A percentile compares a stretch with the other conserved stretches of the same genome.
phyloP scores from a whole-genome alignment of 2,888 invertebrate species.

The Choristoneura rosaceana region DNA sequence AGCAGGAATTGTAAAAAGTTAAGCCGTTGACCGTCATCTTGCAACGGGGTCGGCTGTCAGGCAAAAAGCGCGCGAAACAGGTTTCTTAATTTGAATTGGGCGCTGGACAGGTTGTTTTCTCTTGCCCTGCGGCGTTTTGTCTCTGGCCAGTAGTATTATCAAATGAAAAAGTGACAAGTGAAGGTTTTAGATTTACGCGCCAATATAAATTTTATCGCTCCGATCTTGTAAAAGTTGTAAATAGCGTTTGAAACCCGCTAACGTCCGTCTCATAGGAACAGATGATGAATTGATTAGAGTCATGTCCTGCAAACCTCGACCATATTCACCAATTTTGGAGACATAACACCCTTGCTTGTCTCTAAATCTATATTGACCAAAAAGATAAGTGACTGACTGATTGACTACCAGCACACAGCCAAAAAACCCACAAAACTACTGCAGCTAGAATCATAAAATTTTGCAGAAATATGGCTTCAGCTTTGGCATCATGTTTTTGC shows the following conservation, averaged over 20 bases:
- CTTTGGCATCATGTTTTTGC: background rate
- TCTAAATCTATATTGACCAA: too few species aligned
- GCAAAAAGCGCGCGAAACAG: constrained; percentile 71
- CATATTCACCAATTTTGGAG: too few species aligned
- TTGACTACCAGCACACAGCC: too few species aligned
- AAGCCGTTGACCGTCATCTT: constrained; percentile 42
- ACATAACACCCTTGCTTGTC: too few species aligned
- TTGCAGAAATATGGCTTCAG: too few species aligned
- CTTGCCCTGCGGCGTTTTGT: constrained; percentile 56
- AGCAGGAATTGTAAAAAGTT: constrained; percentile 27
- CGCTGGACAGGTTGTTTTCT: constrained; percentile 72
- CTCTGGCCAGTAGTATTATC: constrained; percentile 43
- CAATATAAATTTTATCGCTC: background rate
- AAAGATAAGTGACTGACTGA: too few species aligned
- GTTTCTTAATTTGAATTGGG: constrained; percentile 71
- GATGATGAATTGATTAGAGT: too few species aligned
- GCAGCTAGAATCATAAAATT: too few species aligned
- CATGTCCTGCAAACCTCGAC: too few species aligned
- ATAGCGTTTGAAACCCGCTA: too few species aligned
- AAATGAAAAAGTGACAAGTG: background rate
- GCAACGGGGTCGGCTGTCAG: constrained; percentile 67
- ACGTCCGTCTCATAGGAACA: too few species aligned
- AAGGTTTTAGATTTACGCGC: constrained; percentile 14
- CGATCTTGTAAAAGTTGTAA: background rate
- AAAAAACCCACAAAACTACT: too few species aligned